A percentile compares a stretch with the other conserved stretches of the same genome.
Conservation (phyloP, 2,797 vertebrate genomes). For the Pitangus sulphuratus region DNA sequence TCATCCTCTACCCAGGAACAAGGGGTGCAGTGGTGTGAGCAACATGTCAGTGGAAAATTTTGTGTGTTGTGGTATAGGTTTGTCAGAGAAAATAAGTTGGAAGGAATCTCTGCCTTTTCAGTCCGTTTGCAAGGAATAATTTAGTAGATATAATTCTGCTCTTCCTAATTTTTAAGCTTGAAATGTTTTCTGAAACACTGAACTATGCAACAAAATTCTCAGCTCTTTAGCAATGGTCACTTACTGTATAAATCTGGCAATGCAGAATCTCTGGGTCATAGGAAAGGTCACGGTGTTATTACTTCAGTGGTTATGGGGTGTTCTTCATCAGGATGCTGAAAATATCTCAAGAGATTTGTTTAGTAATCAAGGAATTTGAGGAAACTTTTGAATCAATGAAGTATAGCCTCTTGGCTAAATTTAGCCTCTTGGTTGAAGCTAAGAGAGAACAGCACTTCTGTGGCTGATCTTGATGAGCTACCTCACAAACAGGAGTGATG, state of each 20-base stretch:
- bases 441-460: neutral
- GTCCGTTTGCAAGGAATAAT: accelerated
- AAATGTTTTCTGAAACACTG: neutral
- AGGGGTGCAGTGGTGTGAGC: neutral
- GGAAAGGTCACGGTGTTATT: neutral
- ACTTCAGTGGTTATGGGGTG: neutral
- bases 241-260: neutral
- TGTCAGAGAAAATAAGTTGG: neutral
- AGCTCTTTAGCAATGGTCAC: neutral
- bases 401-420: neutral
- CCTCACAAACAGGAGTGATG: neutral
- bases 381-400: neutral
- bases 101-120: neutral
- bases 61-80: neutral
- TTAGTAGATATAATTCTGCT: neutral
- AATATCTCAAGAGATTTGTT: neutral
- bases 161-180: neutral
- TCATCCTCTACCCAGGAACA: neutral
- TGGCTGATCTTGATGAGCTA: neutral
- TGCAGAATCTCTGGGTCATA: neutral
- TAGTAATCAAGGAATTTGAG: neutral
- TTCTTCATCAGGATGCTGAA: neutral
- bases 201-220: neutral
- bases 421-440: neutral
- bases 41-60: neutral